Base-by-base conservation (phyloP, 2,888 invertebrate genomes). In the Himalopsyche tibetana region DNA sequence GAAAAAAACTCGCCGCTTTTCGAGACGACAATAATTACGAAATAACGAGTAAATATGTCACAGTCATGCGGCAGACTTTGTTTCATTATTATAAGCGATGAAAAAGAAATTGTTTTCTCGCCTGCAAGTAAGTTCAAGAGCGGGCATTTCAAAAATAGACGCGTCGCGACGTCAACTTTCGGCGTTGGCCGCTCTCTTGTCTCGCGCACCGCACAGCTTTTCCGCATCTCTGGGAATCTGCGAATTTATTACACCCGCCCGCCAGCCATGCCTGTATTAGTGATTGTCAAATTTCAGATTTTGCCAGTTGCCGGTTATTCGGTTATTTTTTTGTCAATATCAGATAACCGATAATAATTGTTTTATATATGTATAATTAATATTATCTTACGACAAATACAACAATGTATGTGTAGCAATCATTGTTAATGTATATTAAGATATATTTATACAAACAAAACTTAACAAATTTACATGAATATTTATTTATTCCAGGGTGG, bases 131-230 rank as follows among this genome's bases (percentile, higher is more conserved):
- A 84, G 87, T 87, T 87, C 87, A 87, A 84, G 84, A 42, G 85
- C 87, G 87, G 82, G n/a, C 87, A 84, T 85, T 80, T 80, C 19
- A 79, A 87, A 87, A 86, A 74, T 85, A 85, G 74, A 74, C 15
- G 74, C 74, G 74, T 74, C 74, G 74, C 74, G 74, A 36, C 74
- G 74, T 80, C 80, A 42, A 42, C 19, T 80, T 55, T 82, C 51
- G 74, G 55, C 55, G 19, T 82, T 40, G 51, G 45, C 40, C 38
- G 82, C 36, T 55, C 19, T 55, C 19, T 82, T 15, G 80, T 80
- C 80, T 82, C 38, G n/a, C 45, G 55, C 51, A 55, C 82, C n/a
- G 82, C 55, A 51, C 51, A 28, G 82, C 55, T 51, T 82, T 45
- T 45, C 45, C 74, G 74, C 74, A 38, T 74, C 74, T 74, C 74